phyloP scores from a whole-genome alignment of 1,140 invertebrate species.

The Medauroidea extradentata region DNA sequence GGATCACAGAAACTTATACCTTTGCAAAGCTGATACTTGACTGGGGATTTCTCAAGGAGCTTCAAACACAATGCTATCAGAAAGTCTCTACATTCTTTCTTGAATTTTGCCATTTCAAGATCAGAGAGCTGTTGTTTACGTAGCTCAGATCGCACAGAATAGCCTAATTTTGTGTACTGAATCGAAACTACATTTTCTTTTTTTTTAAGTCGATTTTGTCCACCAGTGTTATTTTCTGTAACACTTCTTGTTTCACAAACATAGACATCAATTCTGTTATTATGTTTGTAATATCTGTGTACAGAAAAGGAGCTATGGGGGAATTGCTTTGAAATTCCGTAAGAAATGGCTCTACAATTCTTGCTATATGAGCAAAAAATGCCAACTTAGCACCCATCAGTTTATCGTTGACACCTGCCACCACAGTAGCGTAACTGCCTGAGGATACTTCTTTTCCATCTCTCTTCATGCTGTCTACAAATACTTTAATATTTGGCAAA shows the following conservation, averaged over 20 bases:
- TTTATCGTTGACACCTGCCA: conserved; percentile 6
- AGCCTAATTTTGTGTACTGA: too few species aligned
- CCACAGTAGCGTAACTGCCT: conserved; percentile 7
- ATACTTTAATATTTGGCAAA: conserved; percentile 13
- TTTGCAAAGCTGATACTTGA: conserved; percentile 3
- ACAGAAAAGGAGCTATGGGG: conserved; percentile 18
- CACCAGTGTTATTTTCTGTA: conserved; percentile 1
- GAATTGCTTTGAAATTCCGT: conserved; percentile 21
- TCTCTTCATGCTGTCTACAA: conserved; percentile 12
- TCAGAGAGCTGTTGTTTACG: neutral
- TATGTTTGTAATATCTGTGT: neutral
- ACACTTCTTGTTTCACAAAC: conserved; percentile 4
- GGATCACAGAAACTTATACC: conserved; percentile 11
- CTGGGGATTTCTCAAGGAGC: conserved; percentile 3
- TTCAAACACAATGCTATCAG: conserved; percentile 7
- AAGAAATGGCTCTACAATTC: conserved; percentile 21
- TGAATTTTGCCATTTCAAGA: conserved; percentile 12
- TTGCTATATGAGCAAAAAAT: conserved; percentile 4
- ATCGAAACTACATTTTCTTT: too few species aligned
- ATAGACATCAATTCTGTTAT: conserved; percentile 9
- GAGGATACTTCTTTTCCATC: conserved; percentile 2
- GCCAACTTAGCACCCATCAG: conserved; percentile 1
- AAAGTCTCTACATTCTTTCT: conserved; percentile 8
- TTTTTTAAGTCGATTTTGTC: neutral
- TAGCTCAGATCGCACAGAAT: too few species aligned